Base-by-base conservation (phyloP, 1,140 invertebrate genomes). In the Eciton burchellii region DNA sequence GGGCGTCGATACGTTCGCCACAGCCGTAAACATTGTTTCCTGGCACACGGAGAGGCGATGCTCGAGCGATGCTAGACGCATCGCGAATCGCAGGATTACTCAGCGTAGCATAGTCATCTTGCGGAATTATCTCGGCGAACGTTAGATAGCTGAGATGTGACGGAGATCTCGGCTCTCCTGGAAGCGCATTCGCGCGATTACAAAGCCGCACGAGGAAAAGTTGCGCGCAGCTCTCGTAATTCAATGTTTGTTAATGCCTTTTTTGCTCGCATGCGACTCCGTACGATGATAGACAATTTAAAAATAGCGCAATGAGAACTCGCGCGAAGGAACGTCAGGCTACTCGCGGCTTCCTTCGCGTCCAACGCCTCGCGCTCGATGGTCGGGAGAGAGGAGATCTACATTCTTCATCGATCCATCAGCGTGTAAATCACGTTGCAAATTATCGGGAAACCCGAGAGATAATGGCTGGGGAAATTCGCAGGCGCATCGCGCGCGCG, bases 1-100 rank as follows among this genome's bases (percentile, higher is more conserved):
- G 74, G 56, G 35, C 54, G 49, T 3, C 35, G 74, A 57, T 79
- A 57, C n/a, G 52, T 79, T 35, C 26, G 19, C 3, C 52, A 26
- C 21, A 79, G 41, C 19, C 56, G 16, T 70, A 79, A 79, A 79
- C 74, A 70, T 79, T 70, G 43, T 21, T 68, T 68, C 19, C 16
- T 45, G 29, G n/a, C 49, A 54, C 45, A 35, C 6, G n/a, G 56
- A 24, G 43, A 79, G 21, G 29, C 41, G 41, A 56, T 70, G 43
- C 29, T 26, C 41, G 11, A 6, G 6, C 52, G n/a, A n/a, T n/a
- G n/a, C 41, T n/a, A 24, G 29, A 77, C 16, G 41, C 5, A 56
- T 41, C 68, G 43, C 6, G 29, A 47, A 19, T 29, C 1, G 12
- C 12, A 16, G 0, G 16, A 79, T 45, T 79, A 45, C 56, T 68